Conservation (phyloP, 2,888 invertebrate genomes). For the Amblyjoppa fuscipennis region DNA sequence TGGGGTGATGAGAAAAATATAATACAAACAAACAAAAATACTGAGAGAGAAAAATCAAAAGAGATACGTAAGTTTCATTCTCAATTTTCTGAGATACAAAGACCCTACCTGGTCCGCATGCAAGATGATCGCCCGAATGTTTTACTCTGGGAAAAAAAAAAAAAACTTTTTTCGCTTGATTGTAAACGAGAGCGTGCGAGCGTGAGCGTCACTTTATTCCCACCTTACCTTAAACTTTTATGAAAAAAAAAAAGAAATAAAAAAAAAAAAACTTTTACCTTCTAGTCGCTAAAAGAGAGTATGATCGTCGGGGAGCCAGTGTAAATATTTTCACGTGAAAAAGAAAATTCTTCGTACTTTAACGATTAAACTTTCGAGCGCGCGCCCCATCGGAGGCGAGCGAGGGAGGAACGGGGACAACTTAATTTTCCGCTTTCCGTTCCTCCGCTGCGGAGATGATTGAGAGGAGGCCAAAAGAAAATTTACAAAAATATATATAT, state of each 20-base stretch:
- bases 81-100: slow-evolving; percentile 44
- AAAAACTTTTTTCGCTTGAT: slow-evolving; percentile 65
- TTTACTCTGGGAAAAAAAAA: slow-evolving; percentile 51
- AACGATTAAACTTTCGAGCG: slow-evolving; percentile 65
- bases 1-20: neutral
- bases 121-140: slow-evolving; percentile 72
- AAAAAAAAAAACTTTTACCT: slow-evolving; percentile 54
- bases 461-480: slow-evolving; percentile 34
- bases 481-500: slow-evolving; percentile 32
- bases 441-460: slow-evolving; percentile 47
- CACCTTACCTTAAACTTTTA: slow-evolving; percentile 52
- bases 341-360: slow-evolving; percentile 67
- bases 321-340: slow-evolving; percentile 69
- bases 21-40: slow-evolving; percentile 12
- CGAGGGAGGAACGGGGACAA: slow-evolving; percentile 60
- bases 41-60: slow-evolving; percentile 60
- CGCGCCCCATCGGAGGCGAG: slow-evolving; percentile 59
- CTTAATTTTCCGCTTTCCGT: slow-evolving; percentile 67
- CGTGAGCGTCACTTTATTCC: slow-evolving; percentile 52
- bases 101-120: slow-evolving; percentile 74
- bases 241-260: slow-evolving; percentile 33
- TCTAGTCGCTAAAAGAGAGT: slow-evolving; percentile 69
- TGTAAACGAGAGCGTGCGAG: slow-evolving; percentile 64
- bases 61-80: slow-evolving; percentile 45
- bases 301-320: slow-evolving; percentile 67